Percentiles rank a stretch among this genome's conserved stretches.
These are phyloP conservation scores for Anthophora plumipes DNA, from an alignment of 2,888 invertebrate genomes.

Conservation along the genomic window DNA sequence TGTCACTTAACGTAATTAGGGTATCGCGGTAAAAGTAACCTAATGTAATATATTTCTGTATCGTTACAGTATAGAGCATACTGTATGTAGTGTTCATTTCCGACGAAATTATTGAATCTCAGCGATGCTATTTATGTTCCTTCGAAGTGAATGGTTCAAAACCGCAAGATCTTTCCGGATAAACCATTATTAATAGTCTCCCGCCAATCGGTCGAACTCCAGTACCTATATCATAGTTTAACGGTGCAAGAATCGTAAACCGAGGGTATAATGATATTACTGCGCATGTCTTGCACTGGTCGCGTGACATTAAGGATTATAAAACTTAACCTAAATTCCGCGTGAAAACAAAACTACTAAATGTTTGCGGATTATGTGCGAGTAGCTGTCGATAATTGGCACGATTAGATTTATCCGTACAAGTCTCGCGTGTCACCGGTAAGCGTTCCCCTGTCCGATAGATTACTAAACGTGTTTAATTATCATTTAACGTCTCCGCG, in stretches of 20 bases:
- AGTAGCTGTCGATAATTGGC: not conserved
- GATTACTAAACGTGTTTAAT: slow-evolving; percentile 7
- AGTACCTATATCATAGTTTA: slow-evolving; percentile 28
- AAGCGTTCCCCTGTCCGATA: not conserved
- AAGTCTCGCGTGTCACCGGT: not conserved
- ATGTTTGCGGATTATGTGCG: not conserved
- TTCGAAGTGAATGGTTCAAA: not conserved
- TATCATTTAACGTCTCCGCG: slow-evolving; percentile 26
- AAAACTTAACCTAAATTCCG: slow-evolving; percentile 20
- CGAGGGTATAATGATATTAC: slow-evolving; percentile 36
- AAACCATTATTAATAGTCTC: slow-evolving; percentile 12
- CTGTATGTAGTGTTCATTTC: not conserved
- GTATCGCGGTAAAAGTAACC: too few species aligned
- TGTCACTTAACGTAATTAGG: too few species aligned
- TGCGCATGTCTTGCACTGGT: not conserved
- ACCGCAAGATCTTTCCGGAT: not conserved
- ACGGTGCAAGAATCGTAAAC: slow-evolving; percentile 49
- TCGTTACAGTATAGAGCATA: not conserved
- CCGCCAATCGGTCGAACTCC: slow-evolving; percentile 35
- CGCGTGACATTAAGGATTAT: not conserved
- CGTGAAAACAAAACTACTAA: not conserved
- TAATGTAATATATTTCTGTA: too few species aligned
- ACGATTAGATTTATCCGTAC: slow-evolving; percentile 6
- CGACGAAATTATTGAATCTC: not conserved
- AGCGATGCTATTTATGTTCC: not conserved